Evolutionary conservation across 2,113 vertebrate genomes (phyloP).

Genomic region (Podarcis raffonei): DNA sequence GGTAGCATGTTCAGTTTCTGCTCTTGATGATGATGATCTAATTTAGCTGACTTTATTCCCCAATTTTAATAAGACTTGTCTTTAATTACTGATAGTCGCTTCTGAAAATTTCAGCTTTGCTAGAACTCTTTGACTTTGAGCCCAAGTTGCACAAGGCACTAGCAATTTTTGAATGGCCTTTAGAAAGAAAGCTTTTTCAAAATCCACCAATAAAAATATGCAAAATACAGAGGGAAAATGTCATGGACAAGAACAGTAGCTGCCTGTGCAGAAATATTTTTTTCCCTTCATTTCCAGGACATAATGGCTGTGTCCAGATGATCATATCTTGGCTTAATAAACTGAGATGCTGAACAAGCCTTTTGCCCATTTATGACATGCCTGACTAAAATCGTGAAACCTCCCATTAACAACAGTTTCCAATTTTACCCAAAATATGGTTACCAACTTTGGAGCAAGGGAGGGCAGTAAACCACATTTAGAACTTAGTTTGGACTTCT

Average conservation of each 20-base stretch:
- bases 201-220: background rate
- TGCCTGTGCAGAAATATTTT: background rate
- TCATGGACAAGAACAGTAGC: background rate
- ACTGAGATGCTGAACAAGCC: background rate
- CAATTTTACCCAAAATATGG: background rate
- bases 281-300: background rate
- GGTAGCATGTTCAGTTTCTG: slow-evolving; percentile 19
- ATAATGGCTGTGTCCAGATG: background rate
- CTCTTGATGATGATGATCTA: background rate
- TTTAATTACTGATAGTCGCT: slow-evolving; percentile 2
- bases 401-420: background rate
- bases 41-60: background rate
- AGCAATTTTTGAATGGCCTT: background rate
- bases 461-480: too few species aligned
- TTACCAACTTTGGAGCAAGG: background rate
- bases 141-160: background rate
- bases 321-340: background rate
- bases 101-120: slow-evolving; percentile 1
- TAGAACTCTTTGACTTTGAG: background rate
- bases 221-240: background rate
- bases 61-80: background rate
- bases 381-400: background rate
- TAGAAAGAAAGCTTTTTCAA: background rate
- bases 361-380: background rate
- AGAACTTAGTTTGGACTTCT: too few species aligned